These are phyloP conservation scores for Drosophila recens DNA, from an alignment of 2,888 invertebrate genomes.

Conservation along the genomic window DNA sequence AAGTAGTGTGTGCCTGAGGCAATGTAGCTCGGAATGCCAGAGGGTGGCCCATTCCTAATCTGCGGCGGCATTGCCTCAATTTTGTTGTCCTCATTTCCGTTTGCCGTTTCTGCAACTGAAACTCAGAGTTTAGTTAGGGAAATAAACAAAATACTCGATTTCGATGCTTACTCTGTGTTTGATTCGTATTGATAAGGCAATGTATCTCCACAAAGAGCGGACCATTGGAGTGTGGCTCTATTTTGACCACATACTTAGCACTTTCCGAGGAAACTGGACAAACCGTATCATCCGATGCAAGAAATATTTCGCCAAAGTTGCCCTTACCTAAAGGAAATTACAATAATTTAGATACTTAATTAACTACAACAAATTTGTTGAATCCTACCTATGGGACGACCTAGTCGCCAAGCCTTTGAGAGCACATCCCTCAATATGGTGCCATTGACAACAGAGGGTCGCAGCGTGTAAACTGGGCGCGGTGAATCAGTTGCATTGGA, in stretches of 20 bases:
- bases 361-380: neutral
- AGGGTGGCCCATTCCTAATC: slow-evolving; percentile 71
- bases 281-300: slow-evolving; percentile 90
- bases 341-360: neutral
- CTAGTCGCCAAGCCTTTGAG: slow-evolving; percentile 94
- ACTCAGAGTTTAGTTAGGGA: neutral
- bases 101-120: slow-evolving; percentile 34
- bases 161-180: slow-evolving; percentile 43
- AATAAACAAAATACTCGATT: neutral
- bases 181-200: slow-evolving; percentile 93
- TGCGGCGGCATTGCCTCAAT: slow-evolving; percentile 39
- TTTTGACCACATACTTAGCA: slow-evolving; percentile 93
- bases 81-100: slow-evolving; percentile 23
- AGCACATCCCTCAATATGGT: slow-evolving; percentile 92
- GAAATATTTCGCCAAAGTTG: slow-evolving; percentile 97
- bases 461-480: slow-evolving; percentile 86
- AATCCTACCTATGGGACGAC: slow-evolving; percentile 91
- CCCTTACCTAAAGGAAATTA: slow-evolving; percentile 87
- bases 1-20: slow-evolving; percentile 94
- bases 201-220: slow-evolving; percentile 99
- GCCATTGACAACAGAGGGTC: slow-evolving; percentile 87
- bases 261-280: slow-evolving; percentile 89
- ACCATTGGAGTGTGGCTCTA: slow-evolving; percentile 97
- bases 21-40: slow-evolving; percentile 95
- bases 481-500: slow-evolving; percentile 82